A percentile compares a stretch with the other conserved stretches of the same genome.
Evolutionary conservation across 2,797 vertebrate species (phyloP).

Genomic region (Alauda arvensis): DNA sequence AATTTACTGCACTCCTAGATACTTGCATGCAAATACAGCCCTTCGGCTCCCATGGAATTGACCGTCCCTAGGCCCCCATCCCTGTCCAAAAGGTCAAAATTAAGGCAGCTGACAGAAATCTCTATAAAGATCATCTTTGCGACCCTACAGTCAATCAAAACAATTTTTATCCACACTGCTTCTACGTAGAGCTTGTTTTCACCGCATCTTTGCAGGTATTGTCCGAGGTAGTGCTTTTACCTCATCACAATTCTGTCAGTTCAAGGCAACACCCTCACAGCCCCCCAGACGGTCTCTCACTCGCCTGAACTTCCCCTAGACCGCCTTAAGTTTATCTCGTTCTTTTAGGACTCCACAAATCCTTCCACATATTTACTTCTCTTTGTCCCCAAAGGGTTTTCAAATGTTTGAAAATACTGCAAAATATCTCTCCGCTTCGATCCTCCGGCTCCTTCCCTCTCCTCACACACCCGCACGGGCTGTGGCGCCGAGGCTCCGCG

Average conservation of each 20-base stretch:
- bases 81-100: background rate
- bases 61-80: background rate
- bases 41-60: background rate
- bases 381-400: background rate
- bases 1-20: background rate
- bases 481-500: fast-evolving
- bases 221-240: background rate
- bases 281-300: background rate
- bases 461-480: fast-evolving
- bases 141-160: background rate
- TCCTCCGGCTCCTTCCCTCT: fast-evolving
- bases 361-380: background rate
- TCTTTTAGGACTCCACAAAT: background rate
- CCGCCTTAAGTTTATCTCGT: background rate
- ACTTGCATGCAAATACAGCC: background rate
- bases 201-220: background rate
- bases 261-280: background rate
- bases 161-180: background rate
- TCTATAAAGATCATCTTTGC: background rate
- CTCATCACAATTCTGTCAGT: background rate
- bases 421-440: fast-evolving
- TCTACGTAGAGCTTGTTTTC: background rate
- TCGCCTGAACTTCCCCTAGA: background rate
- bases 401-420: background rate
- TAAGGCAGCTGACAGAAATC: background rate